Percentiles rank a stretch among this genome's conserved stretches.
These are phyloP conservation scores for Clostera curtula DNA, from an alignment of 2,888 invertebrate species.

Conservation along the genomic window DNA sequence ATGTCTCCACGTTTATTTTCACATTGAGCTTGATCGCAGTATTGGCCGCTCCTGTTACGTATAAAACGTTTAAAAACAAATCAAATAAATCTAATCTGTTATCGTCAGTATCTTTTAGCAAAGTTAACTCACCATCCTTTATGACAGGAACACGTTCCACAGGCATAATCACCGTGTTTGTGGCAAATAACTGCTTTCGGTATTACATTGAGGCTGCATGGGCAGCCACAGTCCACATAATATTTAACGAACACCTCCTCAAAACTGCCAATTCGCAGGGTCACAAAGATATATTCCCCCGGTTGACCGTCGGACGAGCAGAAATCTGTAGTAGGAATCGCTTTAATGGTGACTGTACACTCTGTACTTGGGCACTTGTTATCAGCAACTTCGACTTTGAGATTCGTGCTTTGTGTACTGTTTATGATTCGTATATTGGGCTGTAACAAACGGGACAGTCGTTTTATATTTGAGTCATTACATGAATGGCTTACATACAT, in stretches of 20 bases:
- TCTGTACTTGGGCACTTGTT: conserved; percentile 15
- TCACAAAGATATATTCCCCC: conserved; percentile 36
- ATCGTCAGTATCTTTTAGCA: no score
- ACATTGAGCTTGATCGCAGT: conserved; percentile 29
- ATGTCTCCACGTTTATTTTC: conserved; percentile 33
- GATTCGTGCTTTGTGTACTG: conserved; percentile 30
- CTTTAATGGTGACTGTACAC: conserved; percentile 27
- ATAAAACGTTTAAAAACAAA: no score
- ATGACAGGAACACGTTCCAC: conserved; percentile 77
- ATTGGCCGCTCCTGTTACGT: conserved; percentile 31
- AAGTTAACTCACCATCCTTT: conserved; percentile 18
- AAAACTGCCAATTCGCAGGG: conserved; percentile 26
- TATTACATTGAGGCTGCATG: conserved; percentile 37
- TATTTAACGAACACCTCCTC: conserved; percentile 35
- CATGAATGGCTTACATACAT: no score
- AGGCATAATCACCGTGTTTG: conserved; percentile 67
- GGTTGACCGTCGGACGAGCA: conserved; percentile 26
- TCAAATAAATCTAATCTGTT: no score
- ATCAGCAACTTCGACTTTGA: conserved; percentile 14
- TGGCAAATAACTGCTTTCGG: conserved; percentile 53
- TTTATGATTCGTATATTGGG: conserved; percentile 15
- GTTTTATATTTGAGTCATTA: not conserved
- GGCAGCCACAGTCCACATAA: conserved; percentile 52
- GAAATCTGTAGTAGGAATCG: conserved; percentile 27
- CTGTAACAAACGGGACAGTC: conserved; percentile 10